These are phyloP conservation scores for Pristionchus exspectatus DNA, from an alignment of 2,888 invertebrate species.

Conservation along the genomic window DNA sequence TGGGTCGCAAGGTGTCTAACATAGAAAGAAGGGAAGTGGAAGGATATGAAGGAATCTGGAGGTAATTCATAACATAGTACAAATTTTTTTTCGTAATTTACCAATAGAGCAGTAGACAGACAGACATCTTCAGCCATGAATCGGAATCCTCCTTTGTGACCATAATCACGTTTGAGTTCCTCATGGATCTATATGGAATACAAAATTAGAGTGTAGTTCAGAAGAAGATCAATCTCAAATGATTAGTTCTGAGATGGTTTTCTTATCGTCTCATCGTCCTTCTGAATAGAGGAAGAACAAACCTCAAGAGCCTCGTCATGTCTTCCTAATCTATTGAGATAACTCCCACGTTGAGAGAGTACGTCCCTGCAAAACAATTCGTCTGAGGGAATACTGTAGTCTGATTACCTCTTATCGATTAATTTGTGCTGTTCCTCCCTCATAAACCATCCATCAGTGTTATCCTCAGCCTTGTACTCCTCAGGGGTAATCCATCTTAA, in stretches of 20 bases:
- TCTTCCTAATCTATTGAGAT: constrained; percentile 36
- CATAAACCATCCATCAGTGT: constrained; percentile 50
- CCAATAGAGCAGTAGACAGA: constrained; percentile 38
- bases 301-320: constrained; percentile 39
- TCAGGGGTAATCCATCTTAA: constrained; percentile 59
- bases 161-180: neutral
- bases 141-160: constrained; percentile 37
- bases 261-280: neutral
- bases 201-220: neutral
- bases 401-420: constrained; percentile 36
- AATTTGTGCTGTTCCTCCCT: constrained; percentile 31
- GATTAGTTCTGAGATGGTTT: neutral
- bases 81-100: neutral
- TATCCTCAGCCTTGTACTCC: constrained; percentile 43
- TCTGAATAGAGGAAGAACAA: constrained; percentile 8
- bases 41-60: constrained; percentile 15
- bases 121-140: constrained; percentile 43
- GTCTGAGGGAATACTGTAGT: neutral
- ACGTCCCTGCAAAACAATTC: constrained; percentile 22
- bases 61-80: neutral
- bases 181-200: neutral
- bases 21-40: constrained; percentile 32
- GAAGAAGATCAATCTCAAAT: neutral
- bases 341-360: constrained; percentile 33
- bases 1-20: constrained; percentile 10